Percentiles rank a stretch among this genome's conserved stretches.
phyloP scores from a whole-genome alignment of 2,888 invertebrate species.

The Conistra vaccinii region DNA sequence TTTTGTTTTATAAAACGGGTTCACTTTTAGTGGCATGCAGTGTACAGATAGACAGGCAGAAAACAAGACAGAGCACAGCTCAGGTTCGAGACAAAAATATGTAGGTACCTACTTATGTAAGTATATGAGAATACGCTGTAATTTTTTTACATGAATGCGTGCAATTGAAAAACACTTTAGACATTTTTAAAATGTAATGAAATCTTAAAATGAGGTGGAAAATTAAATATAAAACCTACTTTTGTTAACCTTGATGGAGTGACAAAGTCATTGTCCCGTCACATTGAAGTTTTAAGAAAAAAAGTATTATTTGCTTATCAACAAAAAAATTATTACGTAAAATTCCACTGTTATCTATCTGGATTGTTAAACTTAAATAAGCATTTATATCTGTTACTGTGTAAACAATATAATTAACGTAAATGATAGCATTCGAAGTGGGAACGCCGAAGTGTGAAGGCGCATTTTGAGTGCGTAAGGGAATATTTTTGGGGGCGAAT shows the following conservation, averaged over 20 bases:
- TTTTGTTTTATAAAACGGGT: conserved; percentile 2
- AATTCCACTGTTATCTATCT: conserved; percentile 78
- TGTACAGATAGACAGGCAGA: too few relatives aligned
- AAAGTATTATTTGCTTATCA: conserved; percentile 48
- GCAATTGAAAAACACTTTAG: too few relatives aligned
- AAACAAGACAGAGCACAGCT: not conserved
- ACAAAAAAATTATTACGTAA: conserved; percentile 72
- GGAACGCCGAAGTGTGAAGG: conserved; percentile 73
- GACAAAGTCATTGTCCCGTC: conserved; percentile 52
- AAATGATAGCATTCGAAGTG: conserved; percentile 75
- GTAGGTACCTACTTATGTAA: too few relatives aligned
- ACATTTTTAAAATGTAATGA: not conserved
- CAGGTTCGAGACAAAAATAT: not conserved
- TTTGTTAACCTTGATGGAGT: conserved; percentile 39
- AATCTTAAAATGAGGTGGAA: conserved; percentile 1
- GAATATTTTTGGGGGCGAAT: conserved; percentile 60
- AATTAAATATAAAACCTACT: conserved; percentile 28
- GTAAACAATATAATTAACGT: conserved; percentile 71
- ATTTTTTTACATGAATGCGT: not conserved
- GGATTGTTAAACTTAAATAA: conserved; percentile 59
- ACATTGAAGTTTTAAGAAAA: conserved; percentile 29
- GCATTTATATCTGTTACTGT: conserved; percentile 64
- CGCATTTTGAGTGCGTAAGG: conserved; percentile 69
- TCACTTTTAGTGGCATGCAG: not conserved
- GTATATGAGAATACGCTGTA: not conserved